Base-by-base conservation (phyloP, 2,888 invertebrate genomes). In the Exephanes ischioxanthus region DNA sequence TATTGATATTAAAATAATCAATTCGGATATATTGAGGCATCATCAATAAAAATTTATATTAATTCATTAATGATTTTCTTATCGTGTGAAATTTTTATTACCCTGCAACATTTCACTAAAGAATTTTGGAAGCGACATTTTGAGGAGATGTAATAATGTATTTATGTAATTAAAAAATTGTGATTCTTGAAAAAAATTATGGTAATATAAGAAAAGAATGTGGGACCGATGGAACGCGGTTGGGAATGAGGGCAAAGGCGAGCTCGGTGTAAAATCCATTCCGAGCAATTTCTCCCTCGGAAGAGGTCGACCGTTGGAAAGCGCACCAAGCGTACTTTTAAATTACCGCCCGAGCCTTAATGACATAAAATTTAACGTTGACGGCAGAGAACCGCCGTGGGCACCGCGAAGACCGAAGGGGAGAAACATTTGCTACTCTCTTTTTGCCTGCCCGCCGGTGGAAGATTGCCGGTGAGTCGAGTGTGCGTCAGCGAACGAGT, bases 301-400 rank as follows among this genome's bases (percentile, higher is more conserved):
- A 70, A 48, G 45, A 48, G 45, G 68, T 72, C 73, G 53, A 84
- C 48, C 80, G 76, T 76, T 58, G 70, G 73, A 78, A 76, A 45
- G 75, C 63, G 81, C 72, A 63, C 63, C 63, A 3, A 78, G 51
- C 73, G 76, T 85, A 87, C 86, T 87, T 86, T 84, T 53, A 86
- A 87, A 87, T 87, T 85, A 81, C 83, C 75, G 83, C 84, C 72
- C 70, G 73, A 61, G 68, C 68, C 73, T 84, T 86, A 87, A 87
- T 76, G 83, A 83, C 75, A 80, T 85, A 85, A 86, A 83, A 83
- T 83, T 86, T 84, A 87, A 81, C 83, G 83, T 80, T 83, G 66
- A 77, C 80, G 61, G 78, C 22, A 70, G 68, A 79, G 84, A 72
- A 72, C 76, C 68, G 71, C 63, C 61, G 67, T 53, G 73, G 61